Evolutionary conservation across 64 coral and sea anemone species (phyloP).

Genomic region (Montipora efflorescens): DNA sequence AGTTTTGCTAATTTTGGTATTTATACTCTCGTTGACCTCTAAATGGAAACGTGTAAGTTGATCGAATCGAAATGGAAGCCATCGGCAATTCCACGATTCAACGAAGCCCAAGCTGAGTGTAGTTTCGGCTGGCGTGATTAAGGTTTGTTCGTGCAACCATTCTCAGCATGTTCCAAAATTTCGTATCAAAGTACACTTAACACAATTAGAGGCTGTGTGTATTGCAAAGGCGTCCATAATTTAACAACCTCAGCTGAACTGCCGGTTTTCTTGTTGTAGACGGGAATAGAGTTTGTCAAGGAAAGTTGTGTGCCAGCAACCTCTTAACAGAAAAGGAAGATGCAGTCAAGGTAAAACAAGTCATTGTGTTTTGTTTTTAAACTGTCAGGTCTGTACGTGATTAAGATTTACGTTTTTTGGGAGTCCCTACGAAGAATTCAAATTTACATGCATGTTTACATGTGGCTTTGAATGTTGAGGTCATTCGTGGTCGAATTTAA

Average conservation of each 20-base stretch:
- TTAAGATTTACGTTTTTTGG: not conserved
- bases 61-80: not conserved
- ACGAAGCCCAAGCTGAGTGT: not conserved
- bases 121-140: not conserved
- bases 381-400: not conserved
- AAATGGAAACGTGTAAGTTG: not conserved
- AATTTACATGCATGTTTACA: not conserved
- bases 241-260: constrained; percentile 16
- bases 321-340: constrained; percentile 4
- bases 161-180: constrained; percentile 1
- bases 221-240: constrained; percentile 25
- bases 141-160: not conserved
- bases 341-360: constrained; percentile 21
- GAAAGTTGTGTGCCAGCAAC: constrained; percentile 22
- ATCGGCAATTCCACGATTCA: not conserved
- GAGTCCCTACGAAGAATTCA: not conserved
- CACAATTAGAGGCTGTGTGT: not conserved
- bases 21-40: not conserved
- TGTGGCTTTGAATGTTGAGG: not conserved
- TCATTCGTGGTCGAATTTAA: not conserved
- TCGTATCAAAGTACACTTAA: constrained; percentile 12
- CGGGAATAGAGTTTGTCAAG: constrained; percentile 21
- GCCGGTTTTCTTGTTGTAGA: not conserved
- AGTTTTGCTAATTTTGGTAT: not conserved
- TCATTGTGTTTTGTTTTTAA: not conserved